Percentiles rank a stretch among this genome's conserved stretches.
Conservation (phyloP, 2,797 vertebrate species). For the Chelon auratus region DNA sequence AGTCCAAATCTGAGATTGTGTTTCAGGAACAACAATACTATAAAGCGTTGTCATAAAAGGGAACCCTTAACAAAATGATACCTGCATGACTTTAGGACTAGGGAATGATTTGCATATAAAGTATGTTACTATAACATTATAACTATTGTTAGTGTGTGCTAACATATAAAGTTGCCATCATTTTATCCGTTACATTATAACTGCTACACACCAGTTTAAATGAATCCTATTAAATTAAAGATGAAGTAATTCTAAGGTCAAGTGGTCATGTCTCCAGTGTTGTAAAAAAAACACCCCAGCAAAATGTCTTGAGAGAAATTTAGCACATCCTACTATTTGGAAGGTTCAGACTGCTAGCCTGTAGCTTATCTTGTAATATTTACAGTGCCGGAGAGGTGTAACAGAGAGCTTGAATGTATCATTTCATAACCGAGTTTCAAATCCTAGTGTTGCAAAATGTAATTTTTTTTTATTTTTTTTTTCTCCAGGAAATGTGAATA, state of each 20-base stretch:
- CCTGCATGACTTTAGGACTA: not conserved
- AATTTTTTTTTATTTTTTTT: not conserved
- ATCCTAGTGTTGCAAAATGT: conserved; percentile 3
- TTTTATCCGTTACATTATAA: not conserved
- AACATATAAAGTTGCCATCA: no score
- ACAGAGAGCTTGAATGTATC: conserved; percentile 31
- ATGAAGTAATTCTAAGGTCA: conserved; percentile 41
- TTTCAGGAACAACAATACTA: conserved; percentile 15
- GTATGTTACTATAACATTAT: no score
- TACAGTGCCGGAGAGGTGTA: conserved; percentile 35
- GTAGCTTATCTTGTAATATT: conserved; percentile 48
- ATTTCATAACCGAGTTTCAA: conserved; percentile 44
- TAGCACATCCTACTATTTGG: conserved; percentile 26
- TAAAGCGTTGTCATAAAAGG: not conserved
- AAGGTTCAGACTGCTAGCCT: conserved; percentile 25
- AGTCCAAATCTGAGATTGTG: conserved; percentile 5
- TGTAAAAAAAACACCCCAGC: conserved; percentile 1
- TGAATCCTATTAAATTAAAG: conserved; percentile 5
- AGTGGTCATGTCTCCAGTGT: conserved; percentile 24
- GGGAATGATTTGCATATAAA: not conserved
- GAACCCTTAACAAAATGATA: not conserved
- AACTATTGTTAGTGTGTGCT: no score
- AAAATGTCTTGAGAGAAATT: conserved; percentile 18
- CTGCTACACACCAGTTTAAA: not conserved
- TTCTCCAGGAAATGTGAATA: conserved; percentile 22